A percentile compares a stretch with the other conserved stretches of the same genome.
These are phyloP conservation scores for Leptinotarsa texana DNA, from an alignment of 1,140 invertebrate species.

Conservation along the genomic window DNA sequence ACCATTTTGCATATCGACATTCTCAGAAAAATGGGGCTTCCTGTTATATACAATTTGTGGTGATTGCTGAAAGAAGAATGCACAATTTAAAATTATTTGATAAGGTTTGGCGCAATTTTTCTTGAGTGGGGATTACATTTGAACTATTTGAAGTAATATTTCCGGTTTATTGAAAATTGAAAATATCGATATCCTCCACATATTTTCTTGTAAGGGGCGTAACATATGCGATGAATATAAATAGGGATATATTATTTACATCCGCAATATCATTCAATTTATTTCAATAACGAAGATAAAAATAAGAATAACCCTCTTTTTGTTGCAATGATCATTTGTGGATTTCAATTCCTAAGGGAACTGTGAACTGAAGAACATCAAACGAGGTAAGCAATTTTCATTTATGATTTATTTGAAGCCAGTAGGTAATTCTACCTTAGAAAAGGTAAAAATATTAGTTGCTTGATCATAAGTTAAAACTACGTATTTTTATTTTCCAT, in stretches of 20 bases:
- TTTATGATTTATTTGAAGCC: too few species aligned
- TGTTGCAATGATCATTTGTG: conserved; percentile 1
- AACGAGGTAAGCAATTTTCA: background rate
- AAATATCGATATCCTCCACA: background rate
- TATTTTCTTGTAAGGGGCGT: too few species aligned
- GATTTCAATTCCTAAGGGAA: background rate
- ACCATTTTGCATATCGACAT: too few species aligned
- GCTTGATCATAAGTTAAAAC: too few species aligned
- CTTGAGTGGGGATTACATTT: background rate
- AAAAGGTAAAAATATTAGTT: too few species aligned
- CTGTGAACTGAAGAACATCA: background rate
- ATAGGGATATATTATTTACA: background rate
- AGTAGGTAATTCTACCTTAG: too few species aligned
- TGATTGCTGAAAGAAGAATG: too few species aligned
- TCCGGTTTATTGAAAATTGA: background rate
- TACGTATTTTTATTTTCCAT: too few species aligned
- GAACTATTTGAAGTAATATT: background rate
- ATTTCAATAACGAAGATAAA: background rate
- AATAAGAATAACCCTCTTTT: background rate
- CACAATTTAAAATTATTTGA: background rate
- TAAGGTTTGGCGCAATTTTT: conserved; percentile 3
- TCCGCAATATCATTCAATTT: background rate
- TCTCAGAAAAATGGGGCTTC: too few species aligned
- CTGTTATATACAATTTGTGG: too few species aligned
- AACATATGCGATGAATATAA: too few species aligned